phyloP scores from a whole-genome alignment of 2,888 invertebrate species.

The Andrena hattorfiana region DNA sequence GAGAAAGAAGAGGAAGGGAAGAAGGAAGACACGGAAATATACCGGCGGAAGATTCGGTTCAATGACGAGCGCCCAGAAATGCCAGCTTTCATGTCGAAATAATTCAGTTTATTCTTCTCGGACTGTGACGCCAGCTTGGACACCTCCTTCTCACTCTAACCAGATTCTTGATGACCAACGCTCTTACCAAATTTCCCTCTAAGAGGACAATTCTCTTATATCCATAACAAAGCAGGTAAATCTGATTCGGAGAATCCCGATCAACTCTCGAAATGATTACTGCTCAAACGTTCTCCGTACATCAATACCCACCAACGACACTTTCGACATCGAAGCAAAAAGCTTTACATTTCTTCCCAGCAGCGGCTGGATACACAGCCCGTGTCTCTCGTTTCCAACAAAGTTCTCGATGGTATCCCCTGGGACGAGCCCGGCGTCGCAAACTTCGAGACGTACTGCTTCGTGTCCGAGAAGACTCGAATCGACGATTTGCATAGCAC shows the following conservation, averaged over 20 bases:
- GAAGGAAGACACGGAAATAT: constrained; percentile 35
- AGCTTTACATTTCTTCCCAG: neutral
- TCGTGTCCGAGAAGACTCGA: neutral
- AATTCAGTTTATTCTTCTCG: constrained; percentile 76
- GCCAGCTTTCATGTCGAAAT: constrained; percentile 77
- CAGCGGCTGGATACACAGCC: neutral
- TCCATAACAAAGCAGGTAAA: neutral
- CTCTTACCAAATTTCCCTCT: constrained; percentile 31
- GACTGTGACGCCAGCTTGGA: constrained; percentile 34
- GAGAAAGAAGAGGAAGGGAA: constrained; percentile 5
- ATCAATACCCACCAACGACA: neutral
- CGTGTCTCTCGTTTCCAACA: neutral
- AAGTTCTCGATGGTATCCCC: neutral
- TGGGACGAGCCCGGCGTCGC: neutral
- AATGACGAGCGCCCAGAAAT: constrained; percentile 69
- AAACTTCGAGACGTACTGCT: neutral
- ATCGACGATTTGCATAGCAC: neutral
- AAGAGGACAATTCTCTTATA: neutral
- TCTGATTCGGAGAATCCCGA: neutral
- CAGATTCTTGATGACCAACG: constrained; percentile 49
- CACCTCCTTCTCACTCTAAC: constrained; percentile 21
- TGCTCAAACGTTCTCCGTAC: neutral
- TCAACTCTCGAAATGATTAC: neutral
- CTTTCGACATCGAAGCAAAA: neutral
- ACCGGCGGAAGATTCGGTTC: constrained; percentile 48